Conservation (phyloP, 2,797 vertebrate species). For the Thunnus albacares region DNA sequence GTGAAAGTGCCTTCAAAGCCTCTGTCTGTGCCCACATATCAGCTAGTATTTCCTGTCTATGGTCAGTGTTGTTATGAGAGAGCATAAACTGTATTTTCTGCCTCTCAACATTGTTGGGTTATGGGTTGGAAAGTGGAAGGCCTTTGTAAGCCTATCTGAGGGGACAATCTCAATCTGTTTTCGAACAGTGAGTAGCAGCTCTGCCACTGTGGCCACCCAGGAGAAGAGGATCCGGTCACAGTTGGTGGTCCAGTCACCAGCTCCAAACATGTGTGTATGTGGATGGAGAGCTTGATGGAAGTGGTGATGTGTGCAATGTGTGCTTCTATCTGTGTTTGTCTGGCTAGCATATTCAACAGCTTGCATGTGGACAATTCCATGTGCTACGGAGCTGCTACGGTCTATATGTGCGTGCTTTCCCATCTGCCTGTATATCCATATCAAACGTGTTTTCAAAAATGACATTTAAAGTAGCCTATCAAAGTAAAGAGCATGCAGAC, state of each 20-base stretch:
- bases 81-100: slow-evolving; percentile 82
- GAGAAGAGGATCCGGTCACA: slow-evolving; percentile 70
- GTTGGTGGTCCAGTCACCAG: slow-evolving; percentile 80
- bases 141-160: slow-evolving; percentile 78
- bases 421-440: slow-evolving; percentile 7
- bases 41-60: slow-evolving; percentile 79
- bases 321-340: slow-evolving; percentile 47
- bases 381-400: slow-evolving; percentile 9
- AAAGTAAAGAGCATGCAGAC: neutral
- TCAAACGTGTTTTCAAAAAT: slow-evolving; percentile 17
- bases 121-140: slow-evolving; percentile 51
- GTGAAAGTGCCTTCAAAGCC: slow-evolving; percentile 81
- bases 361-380: slow-evolving; percentile 10
- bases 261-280: slow-evolving; percentile 62
- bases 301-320: slow-evolving; percentile 47
- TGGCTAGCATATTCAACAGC: slow-evolving; percentile 31
- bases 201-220: slow-evolving; percentile 82
- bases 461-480: neutral
- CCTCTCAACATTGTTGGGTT: slow-evolving; percentile 77
- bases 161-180: slow-evolving; percentile 75
- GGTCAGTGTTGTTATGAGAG: slow-evolving; percentile 81
- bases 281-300: slow-evolving; percentile 39
- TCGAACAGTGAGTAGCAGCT: slow-evolving; percentile 65
- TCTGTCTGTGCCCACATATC: slow-evolving; percentile 78
- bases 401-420: slow-evolving; percentile 11